A percentile compares a stretch with the other conserved stretches of the same genome.
These are phyloP conservation scores for Misgurnus anguillicaudatus DNA, from an alignment of 2,113 vertebrate genomes.

Conservation along the genomic window DNA sequence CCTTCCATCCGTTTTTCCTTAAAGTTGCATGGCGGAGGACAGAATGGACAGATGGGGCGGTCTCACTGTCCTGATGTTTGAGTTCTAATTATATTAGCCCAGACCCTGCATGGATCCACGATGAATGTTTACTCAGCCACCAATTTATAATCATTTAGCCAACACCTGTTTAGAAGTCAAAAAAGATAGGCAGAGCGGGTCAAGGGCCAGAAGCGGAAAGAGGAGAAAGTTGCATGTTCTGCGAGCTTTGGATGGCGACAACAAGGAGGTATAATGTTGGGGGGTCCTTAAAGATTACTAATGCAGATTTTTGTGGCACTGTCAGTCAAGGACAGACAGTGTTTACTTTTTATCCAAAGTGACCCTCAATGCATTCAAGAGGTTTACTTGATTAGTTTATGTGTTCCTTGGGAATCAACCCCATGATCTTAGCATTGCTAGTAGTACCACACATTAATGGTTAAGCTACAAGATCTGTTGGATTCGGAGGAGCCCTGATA, in stretches of 20 bases:
- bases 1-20: conserved; percentile 45
- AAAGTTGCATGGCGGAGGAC: conserved; percentile 48
- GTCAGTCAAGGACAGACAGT: too few species aligned
- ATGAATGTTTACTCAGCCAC: conserved; percentile 89
- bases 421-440: too few species aligned
- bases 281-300: not conserved
- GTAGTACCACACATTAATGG: too few species aligned
- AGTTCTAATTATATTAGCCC: conserved; percentile 90
- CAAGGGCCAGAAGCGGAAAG: conserved; percentile 46
- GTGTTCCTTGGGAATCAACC: too few species aligned
- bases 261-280: not conserved
- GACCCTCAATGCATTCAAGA: too few species aligned
- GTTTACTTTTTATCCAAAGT: too few species aligned
- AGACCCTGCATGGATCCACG: conserved; percentile 80
- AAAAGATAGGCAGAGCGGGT: conserved; percentile 36
- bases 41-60: conserved; percentile 85
- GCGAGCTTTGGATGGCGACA: not conserved
- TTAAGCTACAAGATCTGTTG: too few species aligned
- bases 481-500: not conserved
- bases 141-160: conserved; percentile 95
- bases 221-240: conserved; percentile 29
- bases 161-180: conserved; percentile 85
- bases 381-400: too few species aligned
- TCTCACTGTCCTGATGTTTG: conserved; percentile 88
- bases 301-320: too few species aligned